These are phyloP conservation scores for Oxystoma pomonae DNA, from an alignment of 2,888 invertebrate species.

Conservation along the genomic window DNA sequence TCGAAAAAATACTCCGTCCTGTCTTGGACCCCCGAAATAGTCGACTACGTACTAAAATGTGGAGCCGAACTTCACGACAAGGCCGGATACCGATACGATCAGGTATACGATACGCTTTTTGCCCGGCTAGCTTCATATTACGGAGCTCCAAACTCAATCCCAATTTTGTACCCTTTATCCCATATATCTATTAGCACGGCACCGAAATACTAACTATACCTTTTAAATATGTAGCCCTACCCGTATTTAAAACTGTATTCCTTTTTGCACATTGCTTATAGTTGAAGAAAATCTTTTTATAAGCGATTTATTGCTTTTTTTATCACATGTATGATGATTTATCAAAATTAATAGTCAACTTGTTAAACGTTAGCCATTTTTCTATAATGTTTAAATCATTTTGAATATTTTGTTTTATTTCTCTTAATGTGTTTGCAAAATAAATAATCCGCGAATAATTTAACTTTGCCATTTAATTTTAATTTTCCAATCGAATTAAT, in stretches of 20 bases:
- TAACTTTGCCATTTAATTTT: not conserved
- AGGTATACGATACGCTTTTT: conserved; percentile 25
- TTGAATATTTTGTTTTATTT: not conserved
- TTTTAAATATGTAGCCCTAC: too few relatives aligned
- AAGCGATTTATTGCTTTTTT: not conserved
- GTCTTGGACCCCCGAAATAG: conserved; percentile 58
- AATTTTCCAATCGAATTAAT: not conserved
- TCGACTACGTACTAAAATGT: conserved; percentile 56
- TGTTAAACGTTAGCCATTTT: not conserved
- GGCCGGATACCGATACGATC: conserved; percentile 43
- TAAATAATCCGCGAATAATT: not conserved
- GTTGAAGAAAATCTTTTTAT: too few relatives aligned
- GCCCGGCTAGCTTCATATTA: too few relatives aligned
- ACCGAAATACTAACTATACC: too few relatives aligned
- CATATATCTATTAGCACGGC: too few relatives aligned
- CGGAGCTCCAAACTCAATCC: too few relatives aligned
- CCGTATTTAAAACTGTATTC: too few relatives aligned
- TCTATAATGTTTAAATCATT: not conserved
- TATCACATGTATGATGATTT: not conserved
- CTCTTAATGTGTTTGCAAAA: not conserved
- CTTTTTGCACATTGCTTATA: too few relatives aligned
- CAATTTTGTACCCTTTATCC: too few relatives aligned
- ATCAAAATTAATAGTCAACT: not conserved
- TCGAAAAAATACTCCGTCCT: conserved; percentile 57
- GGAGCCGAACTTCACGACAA: conserved; percentile 46